phyloP scores from a whole-genome alignment of 2,888 invertebrate genomes.

The Nomada fabriciana region DNA sequence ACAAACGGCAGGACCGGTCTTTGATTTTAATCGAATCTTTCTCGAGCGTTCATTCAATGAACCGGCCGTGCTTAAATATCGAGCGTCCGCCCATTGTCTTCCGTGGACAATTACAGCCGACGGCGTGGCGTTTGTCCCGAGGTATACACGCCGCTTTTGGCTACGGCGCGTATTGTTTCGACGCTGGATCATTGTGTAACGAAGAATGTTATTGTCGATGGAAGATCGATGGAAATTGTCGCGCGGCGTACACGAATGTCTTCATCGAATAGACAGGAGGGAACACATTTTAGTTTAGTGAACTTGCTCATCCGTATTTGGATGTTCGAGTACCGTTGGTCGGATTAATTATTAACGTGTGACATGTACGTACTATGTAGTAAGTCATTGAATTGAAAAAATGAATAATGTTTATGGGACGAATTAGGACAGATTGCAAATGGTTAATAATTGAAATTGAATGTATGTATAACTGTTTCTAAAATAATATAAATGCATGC shows the following conservation, averaged over 20 bases:
- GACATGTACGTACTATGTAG: no score
- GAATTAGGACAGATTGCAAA: neutral
- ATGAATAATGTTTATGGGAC: neutral
- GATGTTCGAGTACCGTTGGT: no score
- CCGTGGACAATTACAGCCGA: constrained; percentile 29
- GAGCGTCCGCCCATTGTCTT: constrained; percentile 31
- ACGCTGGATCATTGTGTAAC: neutral
- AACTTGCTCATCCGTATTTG: no score
- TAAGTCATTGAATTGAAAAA: neutral
- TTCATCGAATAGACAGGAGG: neutral
- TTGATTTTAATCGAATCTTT: constrained; percentile 52
- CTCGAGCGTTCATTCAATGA: constrained; percentile 18
- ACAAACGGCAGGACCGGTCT: neutral
- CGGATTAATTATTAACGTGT: no score
- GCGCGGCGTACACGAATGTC: neutral
- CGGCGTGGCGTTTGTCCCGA: constrained; percentile 1
- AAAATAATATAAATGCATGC: neutral
- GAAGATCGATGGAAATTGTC: constrained; percentile 1
- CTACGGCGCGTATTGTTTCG: neutral
- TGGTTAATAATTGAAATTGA: no score
- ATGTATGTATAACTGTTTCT: no score
- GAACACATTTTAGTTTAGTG: neutral
- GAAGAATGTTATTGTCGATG: neutral
- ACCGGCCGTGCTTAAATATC: constrained; percentile 30
- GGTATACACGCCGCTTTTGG: constrained; percentile 3